These are phyloP conservation scores for Barnardius zonarius DNA, from an alignment of 2,113 vertebrate genomes.

Conservation along the genomic window DNA sequence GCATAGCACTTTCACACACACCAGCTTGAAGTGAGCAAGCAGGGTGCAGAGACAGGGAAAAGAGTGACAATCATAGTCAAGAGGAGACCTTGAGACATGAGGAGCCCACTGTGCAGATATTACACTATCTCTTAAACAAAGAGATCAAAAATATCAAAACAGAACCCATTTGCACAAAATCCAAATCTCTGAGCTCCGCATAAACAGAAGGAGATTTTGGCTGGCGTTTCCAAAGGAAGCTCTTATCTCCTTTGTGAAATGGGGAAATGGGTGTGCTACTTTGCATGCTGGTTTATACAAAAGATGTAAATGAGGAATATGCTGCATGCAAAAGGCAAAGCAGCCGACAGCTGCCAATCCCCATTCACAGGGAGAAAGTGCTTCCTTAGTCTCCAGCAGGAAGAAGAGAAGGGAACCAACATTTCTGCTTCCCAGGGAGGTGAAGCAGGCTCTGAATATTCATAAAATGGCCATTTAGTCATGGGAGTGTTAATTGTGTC, in stretches of 20 bases:
- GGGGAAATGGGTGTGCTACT: slow-evolving; percentile 77
- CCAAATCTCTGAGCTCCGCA: slow-evolving; percentile 70
- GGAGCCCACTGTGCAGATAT: slow-evolving; percentile 41
- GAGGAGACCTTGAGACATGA: background rate
- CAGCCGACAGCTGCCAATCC: slow-evolving; percentile 76
- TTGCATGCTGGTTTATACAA: slow-evolving; percentile 77
- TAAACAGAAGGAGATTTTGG: slow-evolving; percentile 73
- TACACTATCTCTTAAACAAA: slow-evolving; percentile 46
- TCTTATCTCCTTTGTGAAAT: slow-evolving; percentile 73
- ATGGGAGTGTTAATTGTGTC: slow-evolving; percentile 75
- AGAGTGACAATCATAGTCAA: background rate
- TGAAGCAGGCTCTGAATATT: slow-evolving; percentile 78
- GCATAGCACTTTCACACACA: background rate
- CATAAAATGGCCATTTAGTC: slow-evolving; percentile 77
- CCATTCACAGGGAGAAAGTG: slow-evolving; percentile 64
- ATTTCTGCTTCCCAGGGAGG: slow-evolving; percentile 75
- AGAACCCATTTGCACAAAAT: slow-evolving; percentile 75
- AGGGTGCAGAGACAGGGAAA: background rate
- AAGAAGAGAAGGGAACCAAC: slow-evolving; percentile 66
- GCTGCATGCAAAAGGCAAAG: slow-evolving; percentile 72
- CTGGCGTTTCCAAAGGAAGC: slow-evolving; percentile 70
- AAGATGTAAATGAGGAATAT: slow-evolving; percentile 80
- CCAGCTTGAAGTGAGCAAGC: background rate
- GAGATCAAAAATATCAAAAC: slow-evolving; percentile 56
- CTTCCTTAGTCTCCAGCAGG: slow-evolving; percentile 46